These are phyloP conservation scores for Oryzias javanicus DNA, from an alignment of 2,113 vertebrate species.

Conservation along the genomic window DNA sequence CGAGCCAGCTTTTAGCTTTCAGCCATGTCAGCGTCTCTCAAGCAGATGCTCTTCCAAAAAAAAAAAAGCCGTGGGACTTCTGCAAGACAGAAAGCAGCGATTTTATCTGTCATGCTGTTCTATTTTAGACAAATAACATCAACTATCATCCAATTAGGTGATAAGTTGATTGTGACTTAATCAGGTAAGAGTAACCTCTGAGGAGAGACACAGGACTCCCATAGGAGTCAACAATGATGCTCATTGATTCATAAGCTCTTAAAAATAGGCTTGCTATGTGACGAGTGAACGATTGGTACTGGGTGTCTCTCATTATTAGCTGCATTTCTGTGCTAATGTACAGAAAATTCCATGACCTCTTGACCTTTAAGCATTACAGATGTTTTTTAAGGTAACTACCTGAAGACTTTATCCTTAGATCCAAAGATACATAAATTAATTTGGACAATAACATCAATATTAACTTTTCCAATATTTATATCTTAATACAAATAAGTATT, in stretches of 20 bases:
- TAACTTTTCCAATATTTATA: no score
- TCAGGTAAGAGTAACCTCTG: not conserved
- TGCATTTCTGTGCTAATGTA: not conserved
- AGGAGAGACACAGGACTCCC: constrained; percentile 34
- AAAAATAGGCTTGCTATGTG: constrained; percentile 44
- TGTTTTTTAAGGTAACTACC: no score
- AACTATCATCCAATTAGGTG: constrained; percentile 37
- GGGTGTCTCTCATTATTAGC: constrained; percentile 11
- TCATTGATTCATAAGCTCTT: constrained; percentile 41
- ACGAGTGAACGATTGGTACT: not conserved
- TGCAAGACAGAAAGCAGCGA: not conserved
- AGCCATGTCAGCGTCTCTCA: constrained; percentile 52
- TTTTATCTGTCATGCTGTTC: constrained; percentile 4
- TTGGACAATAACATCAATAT: no score
- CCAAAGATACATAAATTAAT: no score
- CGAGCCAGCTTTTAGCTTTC: constrained; percentile 39
- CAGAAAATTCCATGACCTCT: no score
- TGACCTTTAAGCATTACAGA: no score
- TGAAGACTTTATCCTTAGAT: no score
- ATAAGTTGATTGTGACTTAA: constrained; percentile 12
- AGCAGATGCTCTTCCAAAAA: constrained; percentile 19
- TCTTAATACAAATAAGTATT: no score
- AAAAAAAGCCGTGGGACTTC: constrained; percentile 13
- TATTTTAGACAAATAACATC: constrained; percentile 43
- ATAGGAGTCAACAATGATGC: constrained; percentile 23